Evolutionary conservation across 2,113 vertebrate species (phyloP), one percentile per base, ranked within the genome.

Genomic region (Furnarius figulus): DNA sequence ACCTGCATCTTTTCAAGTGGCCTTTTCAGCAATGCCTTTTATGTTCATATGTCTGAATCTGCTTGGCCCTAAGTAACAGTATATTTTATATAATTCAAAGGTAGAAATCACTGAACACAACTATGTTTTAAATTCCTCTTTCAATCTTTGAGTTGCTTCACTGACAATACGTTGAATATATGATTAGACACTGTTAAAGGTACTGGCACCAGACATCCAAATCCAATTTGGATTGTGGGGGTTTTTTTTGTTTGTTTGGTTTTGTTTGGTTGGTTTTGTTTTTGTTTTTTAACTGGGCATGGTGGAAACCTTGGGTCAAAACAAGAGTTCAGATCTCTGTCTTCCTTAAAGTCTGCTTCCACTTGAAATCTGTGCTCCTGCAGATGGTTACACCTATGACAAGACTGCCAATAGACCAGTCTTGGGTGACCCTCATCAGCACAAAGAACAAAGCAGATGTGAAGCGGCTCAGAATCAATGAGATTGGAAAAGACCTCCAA

Each of bases 1-100:
- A 96, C 72, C 87, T 96, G 79, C 28, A 67, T 59, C 35, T 91
- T 91, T 94, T 85, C 63, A 86, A 59, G 27, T 55, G 63, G 47
- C 24, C 23, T 93, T 82, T 87, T 70, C 58, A 95, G 55, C 44
- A 30, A 76, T 90, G 82, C 21, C 63, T 84, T 86, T 84, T 88
- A 63, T 30, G 30, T 84, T 66, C 31, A 23, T 40, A 74, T 33
- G 52, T n/a, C 65, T 83, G 50, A 74, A 61, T 62, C 18, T 63
- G 68, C 33, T 44, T 84, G 75, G 63, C 31, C 59, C 22, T 59
- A 46, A 10, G 28, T 52, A 52, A 62, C 27, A 73, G 44, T 8
- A 28, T n/a, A 58, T 83, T 94, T 95, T 56, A 56, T 37, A 18
- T 2, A 21, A 74, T 56, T 80, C 44, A 67, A 81, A 84, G 25